Conservation (phyloP, 2,797 vertebrate genomes). For the Stomatorhinus walkeri region DNA sequence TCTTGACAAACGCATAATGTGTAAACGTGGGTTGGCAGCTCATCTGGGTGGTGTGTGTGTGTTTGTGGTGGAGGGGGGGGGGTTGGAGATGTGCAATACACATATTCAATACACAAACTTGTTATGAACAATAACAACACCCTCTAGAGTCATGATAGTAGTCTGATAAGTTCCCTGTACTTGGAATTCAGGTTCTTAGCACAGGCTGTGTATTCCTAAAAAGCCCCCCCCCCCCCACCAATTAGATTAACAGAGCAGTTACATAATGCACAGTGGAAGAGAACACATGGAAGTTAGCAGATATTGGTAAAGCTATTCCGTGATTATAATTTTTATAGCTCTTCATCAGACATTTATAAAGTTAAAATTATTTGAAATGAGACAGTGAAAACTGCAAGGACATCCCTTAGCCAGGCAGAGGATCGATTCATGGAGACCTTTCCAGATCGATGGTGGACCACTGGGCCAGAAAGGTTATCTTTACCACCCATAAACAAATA, state of each 20-base stretch:
- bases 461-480: neutral
- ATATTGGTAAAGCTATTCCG: neutral
- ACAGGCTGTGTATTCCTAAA: neutral
- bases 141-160: neutral
- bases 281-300: neutral
- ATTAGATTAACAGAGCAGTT: neutral
- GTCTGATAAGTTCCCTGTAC: neutral
- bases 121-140: neutral
- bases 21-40: neutral
- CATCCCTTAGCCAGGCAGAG: neutral
- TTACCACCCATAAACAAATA: neutral
- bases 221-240: conserved; percentile 21
- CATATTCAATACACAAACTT: neutral
- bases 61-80: neutral
- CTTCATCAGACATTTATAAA: neutral
- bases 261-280: neutral
- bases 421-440: neutral
- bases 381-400: neutral
- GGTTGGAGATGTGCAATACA: neutral
- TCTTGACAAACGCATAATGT: neutral
- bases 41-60: neutral
- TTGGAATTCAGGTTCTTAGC: neutral
- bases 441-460: neutral
- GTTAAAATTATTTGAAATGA: neutral
- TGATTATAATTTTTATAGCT: neutral